These are phyloP conservation scores for Drosophila quasianomalipes DNA, from an alignment of 2,888 invertebrate species.

Conservation along the genomic window DNA sequence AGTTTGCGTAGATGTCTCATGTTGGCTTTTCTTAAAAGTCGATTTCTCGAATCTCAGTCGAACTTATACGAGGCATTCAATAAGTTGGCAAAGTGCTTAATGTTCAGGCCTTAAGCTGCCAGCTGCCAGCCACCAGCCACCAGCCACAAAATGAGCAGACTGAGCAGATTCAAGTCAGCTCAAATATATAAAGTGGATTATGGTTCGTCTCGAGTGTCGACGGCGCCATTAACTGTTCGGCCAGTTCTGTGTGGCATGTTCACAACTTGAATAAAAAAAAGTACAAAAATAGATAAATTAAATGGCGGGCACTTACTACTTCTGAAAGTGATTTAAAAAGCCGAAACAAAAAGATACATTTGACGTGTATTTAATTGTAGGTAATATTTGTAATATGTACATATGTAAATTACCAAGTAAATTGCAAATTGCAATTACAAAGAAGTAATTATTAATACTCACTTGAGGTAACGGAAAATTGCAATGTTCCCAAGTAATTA, in stretches of 20 bases:
- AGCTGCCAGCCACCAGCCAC: slow-evolving; percentile 1
- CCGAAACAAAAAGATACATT: not conserved
- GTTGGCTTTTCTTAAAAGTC: slow-evolving; percentile 46
- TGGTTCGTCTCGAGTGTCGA: slow-evolving; percentile 17
- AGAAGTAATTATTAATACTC: not conserved
- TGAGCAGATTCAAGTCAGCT: slow-evolving; percentile 29
- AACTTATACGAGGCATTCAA: slow-evolving; percentile 44
- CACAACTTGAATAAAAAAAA: slow-evolving; percentile 10
- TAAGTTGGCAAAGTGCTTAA: slow-evolving; percentile 57
- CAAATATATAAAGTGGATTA: slow-evolving; percentile 39
- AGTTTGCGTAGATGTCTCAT: slow-evolving; percentile 39
- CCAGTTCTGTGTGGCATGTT: not conserved
- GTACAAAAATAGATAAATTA: slow-evolving; percentile 7
- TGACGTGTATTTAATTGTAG: not conserved
- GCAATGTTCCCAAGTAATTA: not conserved
- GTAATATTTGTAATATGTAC: not conserved
- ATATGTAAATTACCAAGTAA: not conserved
- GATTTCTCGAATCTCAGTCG: slow-evolving; percentile 28
- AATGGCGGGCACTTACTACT: not conserved
- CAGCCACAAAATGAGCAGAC: slow-evolving; percentile 19
- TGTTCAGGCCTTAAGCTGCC: slow-evolving; percentile 13
- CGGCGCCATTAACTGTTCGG: slow-evolving; percentile 25
- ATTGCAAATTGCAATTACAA: not conserved
- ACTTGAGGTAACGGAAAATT: not conserved
- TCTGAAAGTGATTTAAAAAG: not conserved